These are phyloP conservation scores for Drosophila lutescens DNA, from an alignment of 2,888 invertebrate genomes.

Conservation along the genomic window DNA sequence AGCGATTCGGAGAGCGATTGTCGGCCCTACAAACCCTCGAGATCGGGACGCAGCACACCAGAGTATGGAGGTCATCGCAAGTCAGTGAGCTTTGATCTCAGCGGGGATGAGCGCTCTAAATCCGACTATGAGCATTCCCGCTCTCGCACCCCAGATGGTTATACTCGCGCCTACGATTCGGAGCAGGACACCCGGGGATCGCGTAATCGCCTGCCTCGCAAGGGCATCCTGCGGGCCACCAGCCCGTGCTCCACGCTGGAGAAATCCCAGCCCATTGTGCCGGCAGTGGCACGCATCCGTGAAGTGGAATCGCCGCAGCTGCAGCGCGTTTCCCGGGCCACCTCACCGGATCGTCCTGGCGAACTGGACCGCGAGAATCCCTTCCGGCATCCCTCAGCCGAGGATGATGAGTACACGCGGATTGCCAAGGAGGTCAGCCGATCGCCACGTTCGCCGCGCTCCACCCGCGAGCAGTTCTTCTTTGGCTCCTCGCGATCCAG, in stretches of 20 bases:
- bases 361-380: slow-evolving; percentile 84
- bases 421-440: slow-evolving; percentile 81
- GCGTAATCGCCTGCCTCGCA: slow-evolving; percentile 72
- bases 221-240: slow-evolving; percentile 82
- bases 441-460: slow-evolving; percentile 66
- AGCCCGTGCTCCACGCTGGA: slow-evolving; percentile 82
- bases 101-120: slow-evolving; percentile 83
- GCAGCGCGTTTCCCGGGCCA: slow-evolving; percentile 69
- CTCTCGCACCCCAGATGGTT: slow-evolving; percentile 56
- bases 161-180: slow-evolving; percentile 80
- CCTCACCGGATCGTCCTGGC: slow-evolving; percentile 54
- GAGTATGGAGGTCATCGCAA: slow-evolving; percentile 82
- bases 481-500: slow-evolving; percentile 80
- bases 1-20: slow-evolving; percentile 83
- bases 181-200: slow-evolving; percentile 80
- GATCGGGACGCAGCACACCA: slow-evolving; percentile 82
- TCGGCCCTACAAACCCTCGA: slow-evolving; percentile 61
- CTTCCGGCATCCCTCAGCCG: slow-evolving; percentile 69
- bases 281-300: slow-evolving; percentile 82
- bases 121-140: slow-evolving; percentile 82
- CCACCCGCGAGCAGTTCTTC: slow-evolving; percentile 76
- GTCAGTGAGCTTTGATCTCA: slow-evolving; percentile 84
- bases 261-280: slow-evolving; percentile 74
- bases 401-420: slow-evolving; percentile 81
- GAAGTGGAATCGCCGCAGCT: slow-evolving; percentile 82